Conservation (phyloP, 1,140 invertebrate genomes). For the Drosophila leontia region DNA sequence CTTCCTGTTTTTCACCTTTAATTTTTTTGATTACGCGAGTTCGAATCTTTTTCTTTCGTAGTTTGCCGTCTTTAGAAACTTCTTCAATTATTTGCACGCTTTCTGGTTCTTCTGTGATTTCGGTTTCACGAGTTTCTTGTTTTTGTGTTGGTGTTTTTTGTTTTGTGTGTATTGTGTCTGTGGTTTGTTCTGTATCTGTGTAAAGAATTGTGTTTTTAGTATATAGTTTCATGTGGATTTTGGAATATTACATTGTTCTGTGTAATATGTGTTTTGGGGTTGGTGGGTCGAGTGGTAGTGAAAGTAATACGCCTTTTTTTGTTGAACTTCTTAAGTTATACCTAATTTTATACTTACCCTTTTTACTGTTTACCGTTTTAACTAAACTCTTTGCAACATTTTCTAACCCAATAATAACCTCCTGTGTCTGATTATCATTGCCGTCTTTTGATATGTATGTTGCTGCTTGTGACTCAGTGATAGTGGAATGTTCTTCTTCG, state of each 20-base stretch:
- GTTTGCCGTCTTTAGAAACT: constrained; percentile 26
- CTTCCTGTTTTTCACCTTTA: constrained; percentile 22
- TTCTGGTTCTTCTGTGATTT: constrained; percentile 79
- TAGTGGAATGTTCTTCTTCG: constrained; percentile 26
- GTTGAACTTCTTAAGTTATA: constrained; percentile 49
- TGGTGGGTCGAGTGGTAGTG: constrained; percentile 47
- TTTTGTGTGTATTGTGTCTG: constrained; percentile 86
- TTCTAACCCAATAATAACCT: constrained; percentile 18
- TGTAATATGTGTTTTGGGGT: constrained; percentile 82
- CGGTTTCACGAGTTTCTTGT: constrained; percentile 80
- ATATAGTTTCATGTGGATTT: constrained; percentile 47
- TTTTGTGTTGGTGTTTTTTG: constrained; percentile 83
- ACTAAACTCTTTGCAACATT: constrained; percentile 32
- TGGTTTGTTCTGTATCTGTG: constrained; percentile 85
- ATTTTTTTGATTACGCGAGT: constrained; percentile 36
- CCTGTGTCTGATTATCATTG: constrained; percentile 20
- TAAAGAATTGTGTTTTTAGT: constrained; percentile 78
- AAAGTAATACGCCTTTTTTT: constrained; percentile 81
- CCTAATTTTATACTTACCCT: constrained; percentile 65
- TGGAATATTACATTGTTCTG: constrained; percentile 64
- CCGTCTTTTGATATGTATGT: constrained; percentile 31
- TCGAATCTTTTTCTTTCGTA: constrained; percentile 30
- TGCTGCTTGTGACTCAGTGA: constrained; percentile 27
- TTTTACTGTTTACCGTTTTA: constrained; percentile 51
- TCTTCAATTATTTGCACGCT: constrained; percentile 51